Evolutionary conservation across 2,797 vertebrate species (phyloP), one percentile per base, ranked within the genome.

Genomic region (Phylloscopus collybita): DNA sequence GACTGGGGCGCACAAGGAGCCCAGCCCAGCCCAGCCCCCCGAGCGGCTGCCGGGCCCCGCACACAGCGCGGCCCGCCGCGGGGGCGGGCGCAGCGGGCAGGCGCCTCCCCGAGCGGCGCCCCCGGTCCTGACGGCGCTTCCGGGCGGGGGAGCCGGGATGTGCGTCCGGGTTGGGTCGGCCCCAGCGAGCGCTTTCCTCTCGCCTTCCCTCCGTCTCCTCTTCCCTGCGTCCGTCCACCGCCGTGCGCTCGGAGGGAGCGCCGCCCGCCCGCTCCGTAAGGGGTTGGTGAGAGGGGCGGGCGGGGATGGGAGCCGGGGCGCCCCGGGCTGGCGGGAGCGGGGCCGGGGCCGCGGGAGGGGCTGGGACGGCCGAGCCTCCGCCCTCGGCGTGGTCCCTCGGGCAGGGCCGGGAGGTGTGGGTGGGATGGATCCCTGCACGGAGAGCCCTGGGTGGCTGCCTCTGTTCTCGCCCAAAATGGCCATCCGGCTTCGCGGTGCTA

Each of bases 61-160:
- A 1, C 18, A 8, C 5, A 1, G 25, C 45, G 49, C 42, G 45
- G 27, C 11, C 30, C 27, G 65, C 44, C 3, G 56, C 50, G 36
- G 62, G 47, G 91, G 87, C 51, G 82, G 89, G 18, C 47, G 79
- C 90, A 53, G 62, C 66, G 62, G 57, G 79, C 73, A 47, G 50
- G 71, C 65, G 0, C 89, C 83, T 40, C 90, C 76, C 79, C 49
- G 40, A 36, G 75, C 62, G 78, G 88, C 83, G 75, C 90, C 92
- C 83, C 74, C 74, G 21, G 21, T 45, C 86, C 94, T 95, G 92
- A 94, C 95, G 91, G 94, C 51, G 95, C 45, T 97, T 97, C 95
- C 96, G 95, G 96, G 40, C 61, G 76, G 79, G 84, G 56, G 29
- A 90, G 76, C 69, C 17, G 91, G 82, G 96, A 96, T 71, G 87